A percentile compares a stretch with the other conserved stretches of the same genome.
Conservation (phyloP, 2,113 vertebrate genomes). For the Megaleporinus macrocephalus region DNA sequence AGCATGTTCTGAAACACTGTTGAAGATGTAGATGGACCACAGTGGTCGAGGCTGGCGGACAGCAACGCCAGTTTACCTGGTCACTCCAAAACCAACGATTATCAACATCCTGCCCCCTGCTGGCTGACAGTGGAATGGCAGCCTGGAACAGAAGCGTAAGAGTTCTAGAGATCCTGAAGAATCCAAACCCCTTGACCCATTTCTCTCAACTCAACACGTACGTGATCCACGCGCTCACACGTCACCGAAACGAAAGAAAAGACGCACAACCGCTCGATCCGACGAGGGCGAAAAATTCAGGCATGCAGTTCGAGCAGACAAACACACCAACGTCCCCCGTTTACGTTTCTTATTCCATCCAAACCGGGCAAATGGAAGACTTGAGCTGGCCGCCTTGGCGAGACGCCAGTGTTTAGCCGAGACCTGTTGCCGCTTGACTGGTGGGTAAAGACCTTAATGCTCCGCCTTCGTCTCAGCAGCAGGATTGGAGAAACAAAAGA, state of each 20-base stretch:
- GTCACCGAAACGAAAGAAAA: conserved; percentile 38
- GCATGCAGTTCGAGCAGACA: conserved; percentile 63
- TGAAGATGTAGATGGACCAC: background rate
- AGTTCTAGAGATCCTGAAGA: conserved; percentile 36
- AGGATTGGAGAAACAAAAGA: conserved; percentile 53
- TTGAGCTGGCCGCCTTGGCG: conserved; percentile 59
- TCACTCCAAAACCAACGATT: conserved; percentile 47
- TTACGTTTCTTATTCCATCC: too few species aligned
- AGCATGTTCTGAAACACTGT: background rate
- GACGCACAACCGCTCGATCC: conserved; percentile 45
- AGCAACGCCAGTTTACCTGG: background rate
- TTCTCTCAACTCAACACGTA: conserved; percentile 20
- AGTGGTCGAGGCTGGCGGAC: too few species aligned
- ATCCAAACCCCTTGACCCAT: background rate
- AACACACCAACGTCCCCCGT: conserved; percentile 22
- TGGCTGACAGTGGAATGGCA: conserved; percentile 45
- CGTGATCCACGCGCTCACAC: background rate
- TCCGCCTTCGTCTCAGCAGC: conserved; percentile 48
- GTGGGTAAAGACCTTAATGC: conserved; percentile 45
- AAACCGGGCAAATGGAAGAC: conserved; percentile 70
- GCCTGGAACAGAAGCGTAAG: conserved; percentile 63
- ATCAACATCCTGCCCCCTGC: conserved; percentile 59
- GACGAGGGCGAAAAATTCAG: conserved; percentile 57
- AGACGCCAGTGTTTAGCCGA: conserved; percentile 33
- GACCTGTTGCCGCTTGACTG: conserved; percentile 37